phyloP scores from a whole-genome alignment of 2,888 invertebrate species.

The Pammene fasciana region DNA sequence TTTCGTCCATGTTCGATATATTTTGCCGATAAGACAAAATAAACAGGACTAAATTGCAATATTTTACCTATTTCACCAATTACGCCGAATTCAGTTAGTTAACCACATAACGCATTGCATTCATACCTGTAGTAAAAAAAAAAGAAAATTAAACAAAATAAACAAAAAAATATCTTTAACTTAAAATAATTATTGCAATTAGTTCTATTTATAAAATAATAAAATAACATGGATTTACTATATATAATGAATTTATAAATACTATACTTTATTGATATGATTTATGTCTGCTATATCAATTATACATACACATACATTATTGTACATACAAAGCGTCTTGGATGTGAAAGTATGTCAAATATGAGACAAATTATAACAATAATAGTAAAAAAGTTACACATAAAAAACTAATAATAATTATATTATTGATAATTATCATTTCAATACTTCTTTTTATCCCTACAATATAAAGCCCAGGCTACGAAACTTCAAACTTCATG shows the following conservation, averaged over 20 bases:
- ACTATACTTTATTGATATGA: constrained; percentile 47
- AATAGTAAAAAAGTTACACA: constrained; percentile 13
- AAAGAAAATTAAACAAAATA: constrained; percentile 54
- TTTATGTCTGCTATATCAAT: constrained; percentile 44
- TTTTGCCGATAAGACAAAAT: constrained; percentile 19
- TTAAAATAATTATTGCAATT: constrained; percentile 45
- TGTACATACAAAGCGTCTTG: constrained; percentile 41
- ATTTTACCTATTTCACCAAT: constrained; percentile 59
- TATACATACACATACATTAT: constrained; percentile 44
- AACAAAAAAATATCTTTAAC: constrained; percentile 45
- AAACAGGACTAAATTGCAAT: constrained; percentile 57
- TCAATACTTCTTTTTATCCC: background rate
- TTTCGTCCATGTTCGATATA: constrained; percentile 26
- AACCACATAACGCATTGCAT: constrained; percentile 80
- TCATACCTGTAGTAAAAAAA: constrained; percentile 74
- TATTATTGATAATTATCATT: background rate
- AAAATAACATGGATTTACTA: constrained; percentile 26
- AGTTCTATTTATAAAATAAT: constrained; percentile 38
- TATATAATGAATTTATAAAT: constrained; percentile 29
- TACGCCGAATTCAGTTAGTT: constrained; percentile 58
- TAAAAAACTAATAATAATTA: constrained; percentile 18
- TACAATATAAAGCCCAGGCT: background rate
- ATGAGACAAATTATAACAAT: constrained; percentile 10
- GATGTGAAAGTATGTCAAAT: constrained; percentile 19
- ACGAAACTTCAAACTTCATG: background rate